These are phyloP conservation scores for Rachycentron canadum DNA, from an alignment of 2,797 vertebrate species.

Conservation along the genomic window DNA sequence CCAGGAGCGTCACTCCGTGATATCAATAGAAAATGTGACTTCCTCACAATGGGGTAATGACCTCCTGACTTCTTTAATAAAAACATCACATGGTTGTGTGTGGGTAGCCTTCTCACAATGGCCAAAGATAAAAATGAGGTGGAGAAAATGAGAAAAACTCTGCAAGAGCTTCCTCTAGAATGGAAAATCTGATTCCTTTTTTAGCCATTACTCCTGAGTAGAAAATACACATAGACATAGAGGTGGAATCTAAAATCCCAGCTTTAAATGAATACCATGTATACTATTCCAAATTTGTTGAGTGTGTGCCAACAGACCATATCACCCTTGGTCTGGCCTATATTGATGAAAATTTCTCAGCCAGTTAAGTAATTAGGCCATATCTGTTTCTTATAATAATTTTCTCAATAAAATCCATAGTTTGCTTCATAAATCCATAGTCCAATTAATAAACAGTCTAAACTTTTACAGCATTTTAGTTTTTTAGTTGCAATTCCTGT, in stretches of 20 bases:
- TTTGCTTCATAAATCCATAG: neutral
- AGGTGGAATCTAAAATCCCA: neutral
- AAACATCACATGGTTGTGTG: conserved; percentile 54
- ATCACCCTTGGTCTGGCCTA: neutral
- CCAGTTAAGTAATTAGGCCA: neutral
- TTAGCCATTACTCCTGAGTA: neutral
- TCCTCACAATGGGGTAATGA: conserved; percentile 16
- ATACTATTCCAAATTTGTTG: neutral
- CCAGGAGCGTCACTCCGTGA: conserved; percentile 28
- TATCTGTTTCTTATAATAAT: neutral
- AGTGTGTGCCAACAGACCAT: neutral
- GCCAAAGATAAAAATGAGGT: conserved; percentile 28
- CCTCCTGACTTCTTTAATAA: conserved; percentile 48
- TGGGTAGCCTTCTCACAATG: conserved; percentile 41
- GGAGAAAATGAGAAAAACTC: conserved; percentile 4
- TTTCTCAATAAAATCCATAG: neutral
- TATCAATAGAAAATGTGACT: conserved; percentile 59
- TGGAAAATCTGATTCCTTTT: conserved; percentile 4
- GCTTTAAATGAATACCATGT: neutral
- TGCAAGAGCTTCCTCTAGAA: neutral
- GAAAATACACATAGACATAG: neutral
- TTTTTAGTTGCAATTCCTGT: conserved; percentile 22
- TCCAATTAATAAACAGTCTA: neutral
- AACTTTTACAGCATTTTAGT: neutral
- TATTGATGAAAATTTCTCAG: neutral